These are phyloP conservation scores for Epinephelus malabaricus DNA, from an alignment of 2,797 vertebrate genomes.

Conservation along the genomic window DNA sequence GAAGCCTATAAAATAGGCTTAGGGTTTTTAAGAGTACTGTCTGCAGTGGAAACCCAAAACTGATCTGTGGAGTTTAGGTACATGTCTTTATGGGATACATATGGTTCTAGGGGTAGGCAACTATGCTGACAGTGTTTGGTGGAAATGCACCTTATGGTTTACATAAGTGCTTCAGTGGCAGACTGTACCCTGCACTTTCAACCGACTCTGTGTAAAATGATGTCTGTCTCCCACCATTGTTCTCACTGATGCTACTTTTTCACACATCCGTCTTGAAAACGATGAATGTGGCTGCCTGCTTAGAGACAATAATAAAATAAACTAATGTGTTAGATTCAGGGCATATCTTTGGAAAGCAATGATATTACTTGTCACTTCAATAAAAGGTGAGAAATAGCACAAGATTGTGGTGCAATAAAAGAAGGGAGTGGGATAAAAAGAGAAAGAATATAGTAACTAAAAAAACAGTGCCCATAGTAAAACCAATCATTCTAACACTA, in stretches of 20 bases:
- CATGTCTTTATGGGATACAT: too few relatives aligned
- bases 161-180: background rate
- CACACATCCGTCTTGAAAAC: background rate
- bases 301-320: background rate
- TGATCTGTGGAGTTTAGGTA: too few relatives aligned
- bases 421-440: background rate
- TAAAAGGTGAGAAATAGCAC: background rate
- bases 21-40: too few relatives aligned
- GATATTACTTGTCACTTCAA: slow-evolving; percentile 1
- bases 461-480: background rate
- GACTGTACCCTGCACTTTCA: background rate
- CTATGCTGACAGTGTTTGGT: too few relatives aligned
- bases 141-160: background rate
- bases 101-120: too few relatives aligned
- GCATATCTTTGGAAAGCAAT: background rate
- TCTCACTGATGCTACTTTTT: background rate
- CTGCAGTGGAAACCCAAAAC: too few relatives aligned
- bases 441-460: background rate
- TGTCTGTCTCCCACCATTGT: background rate
- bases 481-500: background rate
- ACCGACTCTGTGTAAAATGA: background rate
- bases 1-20: too few relatives aligned
- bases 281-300: background rate
- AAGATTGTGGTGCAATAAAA: background rate
- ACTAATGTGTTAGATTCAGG: background rate